Evolutionary conservation across 92 coral and sea anemone species (phyloP), one percentile per base, ranked within the genome.

Genomic region (Paramuricea clavata): DNA sequence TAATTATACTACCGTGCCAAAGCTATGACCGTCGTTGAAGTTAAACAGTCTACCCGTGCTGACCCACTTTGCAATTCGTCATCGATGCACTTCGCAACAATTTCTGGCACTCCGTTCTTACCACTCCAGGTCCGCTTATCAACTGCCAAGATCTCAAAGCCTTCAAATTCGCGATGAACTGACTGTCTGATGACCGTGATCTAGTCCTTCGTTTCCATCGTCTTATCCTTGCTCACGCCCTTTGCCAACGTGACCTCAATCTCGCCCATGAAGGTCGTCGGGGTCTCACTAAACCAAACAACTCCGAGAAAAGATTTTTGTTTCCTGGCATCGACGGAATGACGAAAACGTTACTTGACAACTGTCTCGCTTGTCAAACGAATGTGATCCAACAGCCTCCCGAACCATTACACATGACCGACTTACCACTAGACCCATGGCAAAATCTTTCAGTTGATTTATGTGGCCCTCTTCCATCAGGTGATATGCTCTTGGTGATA

Each of bases 181-280:
- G 26, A 90, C 83, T 5, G 85, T 70, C 85, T 50, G 65, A 73
- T 61, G 81, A 73, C 73, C 33, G 17, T 22, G 81, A 75, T 50
- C 41, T 89, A 19, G 34, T 89, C 11, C 69, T 89, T 39, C 64
- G 89, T 41, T 70, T 49, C 41, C 68, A 68, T 57, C 71, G 85
- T 21, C 56, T 90, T 34, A 83, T 86, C 11, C 81, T 90, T 11
- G 87, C 87, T 26, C 76, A 56, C 27, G 72, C 69, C 6, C 70
- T 86, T 56, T 86, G 78, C 8, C 22, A 52, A 32, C 73, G 64
- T 64, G 84, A 87, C 23, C 84, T 89, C 41, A 41, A 77, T 22
- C 41, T 91, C 16, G 92, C 94, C 21, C 92, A 91, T 32, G 92
- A 92, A 54, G 92, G 92, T 2, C 87, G 81, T 62, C 89, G 89